These are phyloP conservation scores for Fringilla coelebs DNA, from an alignment of 2,797 vertebrate genomes.

Conservation along the genomic window DNA sequence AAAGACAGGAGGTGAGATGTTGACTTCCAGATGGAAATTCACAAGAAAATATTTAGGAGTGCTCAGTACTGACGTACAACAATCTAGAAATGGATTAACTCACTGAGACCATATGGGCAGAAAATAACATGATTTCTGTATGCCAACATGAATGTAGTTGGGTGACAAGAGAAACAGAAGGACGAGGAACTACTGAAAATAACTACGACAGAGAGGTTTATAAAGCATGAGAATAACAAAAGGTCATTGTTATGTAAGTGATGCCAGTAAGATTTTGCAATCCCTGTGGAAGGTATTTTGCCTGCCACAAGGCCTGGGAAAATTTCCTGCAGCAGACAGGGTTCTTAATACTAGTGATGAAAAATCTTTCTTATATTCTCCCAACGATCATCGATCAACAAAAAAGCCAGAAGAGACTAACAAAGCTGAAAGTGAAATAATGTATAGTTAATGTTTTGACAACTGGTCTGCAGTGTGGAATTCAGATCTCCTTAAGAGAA, in stretches of 20 bases:
- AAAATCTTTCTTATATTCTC: neutral
- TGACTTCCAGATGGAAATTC: conserved; percentile 55
- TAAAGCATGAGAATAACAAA: neutral
- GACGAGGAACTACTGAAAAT: conserved; percentile 23
- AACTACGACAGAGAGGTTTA: neutral
- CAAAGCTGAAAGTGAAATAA: neutral
- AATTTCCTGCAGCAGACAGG: accelerated
- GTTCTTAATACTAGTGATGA: neutral
- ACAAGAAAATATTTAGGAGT: conserved; percentile 48
- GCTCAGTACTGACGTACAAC: conserved; percentile 30
- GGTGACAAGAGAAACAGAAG: conserved; percentile 34
- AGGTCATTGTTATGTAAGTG: neutral
- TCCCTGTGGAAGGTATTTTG: neutral
- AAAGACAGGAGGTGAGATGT: conserved; percentile 33
- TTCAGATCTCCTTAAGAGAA: neutral
- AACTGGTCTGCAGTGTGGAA: neutral
- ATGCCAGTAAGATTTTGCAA: neutral
- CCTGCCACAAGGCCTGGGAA: neutral
- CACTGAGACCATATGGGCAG: conserved; percentile 36
- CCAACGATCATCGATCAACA: neutral
- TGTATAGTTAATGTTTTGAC: neutral
- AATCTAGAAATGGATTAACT: conserved; percentile 52
- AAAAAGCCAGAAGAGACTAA: neutral
- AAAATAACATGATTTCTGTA: conserved; percentile 32
- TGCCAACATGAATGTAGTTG: neutral